Conservation (phyloP, 2,888 invertebrate genomes). For the Blastobasis adustella region DNA sequence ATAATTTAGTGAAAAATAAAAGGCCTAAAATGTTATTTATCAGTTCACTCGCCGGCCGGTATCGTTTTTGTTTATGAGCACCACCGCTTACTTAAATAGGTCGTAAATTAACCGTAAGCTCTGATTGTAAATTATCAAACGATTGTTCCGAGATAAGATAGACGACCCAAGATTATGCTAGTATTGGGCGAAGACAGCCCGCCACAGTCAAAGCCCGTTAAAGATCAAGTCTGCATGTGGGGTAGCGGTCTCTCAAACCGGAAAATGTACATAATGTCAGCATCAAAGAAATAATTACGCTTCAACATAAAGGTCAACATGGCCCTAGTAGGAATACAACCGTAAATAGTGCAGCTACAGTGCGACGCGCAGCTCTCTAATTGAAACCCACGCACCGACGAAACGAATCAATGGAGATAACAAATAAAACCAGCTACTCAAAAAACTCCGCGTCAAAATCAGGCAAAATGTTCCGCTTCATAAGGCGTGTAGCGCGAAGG, state of each 20-base stretch:
- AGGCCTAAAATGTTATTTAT: too few relatives aligned
- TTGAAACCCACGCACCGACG: too few relatives aligned
- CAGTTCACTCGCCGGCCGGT: too few relatives aligned
- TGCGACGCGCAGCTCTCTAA: not conserved
- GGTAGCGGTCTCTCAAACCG: conserved; percentile 6
- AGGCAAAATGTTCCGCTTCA: conserved; percentile 40
- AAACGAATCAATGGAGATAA: too few relatives aligned
- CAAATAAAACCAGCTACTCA: not conserved
- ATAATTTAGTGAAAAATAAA: too few relatives aligned
- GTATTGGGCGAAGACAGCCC: conserved; percentile 12
- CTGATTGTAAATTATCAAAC: conserved; percentile 23
- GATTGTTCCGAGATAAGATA: conserved; percentile 22
- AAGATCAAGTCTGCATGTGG: conserved; percentile 11
- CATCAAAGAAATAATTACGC: conserved; percentile 14
- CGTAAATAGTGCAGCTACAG: conserved; percentile 17
- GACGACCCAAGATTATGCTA: conserved; percentile 32
- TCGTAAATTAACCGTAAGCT: conserved; percentile 34
- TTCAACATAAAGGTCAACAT: conserved; percentile 20
- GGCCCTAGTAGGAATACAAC: conserved; percentile 40
- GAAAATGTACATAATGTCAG: conserved; percentile 12
- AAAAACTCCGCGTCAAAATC: not conserved
- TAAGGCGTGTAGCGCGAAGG: conserved; percentile 37
- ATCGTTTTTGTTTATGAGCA: too few relatives aligned
- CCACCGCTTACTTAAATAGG: conserved; percentile 1
- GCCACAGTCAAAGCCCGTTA: conserved; percentile 17